Conservation (phyloP, 2,113 vertebrate genomes). For the Dendropsophus ebraccatus region DNA sequence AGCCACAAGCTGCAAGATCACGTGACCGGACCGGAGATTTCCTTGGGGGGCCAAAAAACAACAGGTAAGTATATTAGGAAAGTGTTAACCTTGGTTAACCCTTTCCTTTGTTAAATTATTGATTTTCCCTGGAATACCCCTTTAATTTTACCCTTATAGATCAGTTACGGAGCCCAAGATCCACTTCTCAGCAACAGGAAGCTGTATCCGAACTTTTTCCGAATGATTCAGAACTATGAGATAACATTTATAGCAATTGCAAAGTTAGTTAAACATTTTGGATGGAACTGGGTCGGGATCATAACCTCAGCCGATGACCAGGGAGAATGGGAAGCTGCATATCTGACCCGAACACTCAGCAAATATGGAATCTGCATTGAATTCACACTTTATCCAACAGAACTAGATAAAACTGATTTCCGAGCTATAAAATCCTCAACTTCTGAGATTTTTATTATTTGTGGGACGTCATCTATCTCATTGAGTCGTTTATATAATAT, state of each 20-base stretch:
- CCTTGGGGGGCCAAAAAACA: too few species aligned
- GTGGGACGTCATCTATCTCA: background rate
- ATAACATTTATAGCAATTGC: background rate
- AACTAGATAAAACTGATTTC: background rate
- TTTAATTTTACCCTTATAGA: too few species aligned
- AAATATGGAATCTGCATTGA: too few species aligned
- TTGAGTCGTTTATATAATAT: too few species aligned
- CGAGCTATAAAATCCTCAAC: background rate
- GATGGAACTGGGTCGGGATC: slow-evolving; percentile 11
- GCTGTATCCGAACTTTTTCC: slow-evolving; percentile 22
- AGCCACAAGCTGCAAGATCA: too few species aligned
- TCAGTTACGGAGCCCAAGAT: too few species aligned
- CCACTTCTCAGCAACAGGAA: too few species aligned
- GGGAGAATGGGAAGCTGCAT: background rate
- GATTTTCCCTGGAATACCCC: too few species aligned
- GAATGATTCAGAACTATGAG: background rate
- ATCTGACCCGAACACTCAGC: background rate
- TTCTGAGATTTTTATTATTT: background rate
- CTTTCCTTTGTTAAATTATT: too few species aligned
- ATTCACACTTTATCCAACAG: background rate
- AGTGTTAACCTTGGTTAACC: too few species aligned
- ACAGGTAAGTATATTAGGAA: too few species aligned
- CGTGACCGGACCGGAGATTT: too few species aligned
- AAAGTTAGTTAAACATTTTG: background rate
- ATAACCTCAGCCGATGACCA: background rate